These are phyloP conservation scores for Leptodactylus fuscus DNA, from an alignment of 2,113 vertebrate species.

Conservation along the genomic window DNA sequence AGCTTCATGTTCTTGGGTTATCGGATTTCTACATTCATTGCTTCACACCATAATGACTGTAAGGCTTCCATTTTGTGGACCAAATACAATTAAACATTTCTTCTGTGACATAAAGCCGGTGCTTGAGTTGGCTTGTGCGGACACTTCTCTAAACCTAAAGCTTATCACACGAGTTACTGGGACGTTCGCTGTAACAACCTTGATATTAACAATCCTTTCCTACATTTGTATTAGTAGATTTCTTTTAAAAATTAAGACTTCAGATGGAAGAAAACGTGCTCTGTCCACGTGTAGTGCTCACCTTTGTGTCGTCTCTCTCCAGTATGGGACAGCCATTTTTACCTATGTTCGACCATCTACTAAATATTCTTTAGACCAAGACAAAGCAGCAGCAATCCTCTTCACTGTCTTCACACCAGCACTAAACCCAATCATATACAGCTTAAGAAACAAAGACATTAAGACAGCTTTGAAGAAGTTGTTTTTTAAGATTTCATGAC, in stretches of 20 bases:
- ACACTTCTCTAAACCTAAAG: conserved; percentile 20
- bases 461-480: conserved; percentile 37
- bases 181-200: neutral
- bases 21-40: conserved; percentile 50
- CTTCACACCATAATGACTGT: conserved; percentile 53
- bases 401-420: conserved; percentile 27
- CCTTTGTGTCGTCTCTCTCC: conserved; percentile 55
- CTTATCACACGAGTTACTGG: neutral
- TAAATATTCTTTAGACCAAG: conserved; percentile 56
- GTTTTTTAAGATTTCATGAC: too few relatives aligned
- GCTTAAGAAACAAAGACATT: conserved; percentile 54
- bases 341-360: conserved; percentile 47
- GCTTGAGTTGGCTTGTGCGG: conserved; percentile 7
- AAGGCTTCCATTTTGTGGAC: conserved; percentile 57
- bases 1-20: conserved; percentile 48
- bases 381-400: conserved; percentile 58
- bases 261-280: conserved; percentile 8
- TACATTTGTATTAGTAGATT: conserved; percentile 25
- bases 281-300: conserved; percentile 38
- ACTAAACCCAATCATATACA: conserved; percentile 44
- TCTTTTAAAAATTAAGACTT: conserved; percentile 24
- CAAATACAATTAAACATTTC: conserved; percentile 9
- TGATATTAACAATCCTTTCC: neutral
- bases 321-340: conserved; percentile 57
- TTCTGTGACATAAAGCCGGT: conserved; percentile 38